Conservation (phyloP, 1,140 invertebrate species). For the Archivesica marissinica region DNA sequence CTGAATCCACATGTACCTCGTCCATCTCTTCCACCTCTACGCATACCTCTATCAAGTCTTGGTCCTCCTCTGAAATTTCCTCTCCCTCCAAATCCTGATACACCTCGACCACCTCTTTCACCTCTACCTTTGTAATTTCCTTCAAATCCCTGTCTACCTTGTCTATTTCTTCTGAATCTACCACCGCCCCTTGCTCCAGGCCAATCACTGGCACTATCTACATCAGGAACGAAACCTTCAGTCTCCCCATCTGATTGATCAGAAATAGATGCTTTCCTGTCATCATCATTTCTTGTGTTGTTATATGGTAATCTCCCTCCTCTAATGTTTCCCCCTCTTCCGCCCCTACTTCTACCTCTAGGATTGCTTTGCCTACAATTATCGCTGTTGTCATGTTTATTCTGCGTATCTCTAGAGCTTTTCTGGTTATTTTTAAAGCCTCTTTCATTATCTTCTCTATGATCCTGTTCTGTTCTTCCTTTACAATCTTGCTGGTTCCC, state of each 20-base stretch:
- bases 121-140: background rate
- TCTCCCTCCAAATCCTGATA: slow-evolving; percentile 12
- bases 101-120: slow-evolving; percentile 20
- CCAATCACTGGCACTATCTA: slow-evolving; percentile 33
- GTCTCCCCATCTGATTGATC: no score
- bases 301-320: no score
- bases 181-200: slow-evolving; percentile 21
- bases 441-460: slow-evolving; percentile 16
- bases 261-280: no score
- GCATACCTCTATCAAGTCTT: background rate
- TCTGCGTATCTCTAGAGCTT: background rate
- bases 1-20: background rate
- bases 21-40: background rate
- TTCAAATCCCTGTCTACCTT: background rate
- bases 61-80: slow-evolving; percentile 47
- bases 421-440: no score
- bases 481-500: background rate
- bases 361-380: no score
- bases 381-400: no score
- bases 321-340: background rate
- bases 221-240: no score
- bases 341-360: background rate
- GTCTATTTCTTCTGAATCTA: slow-evolving; percentile 30
- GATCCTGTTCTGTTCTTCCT: background rate
- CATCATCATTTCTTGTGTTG: no score